Evolutionary conservation across 1,140 invertebrate genomes (phyloP), one percentile per base, ranked within the genome.

Genomic region (Hyposmocoma kahamanoa): DNA sequence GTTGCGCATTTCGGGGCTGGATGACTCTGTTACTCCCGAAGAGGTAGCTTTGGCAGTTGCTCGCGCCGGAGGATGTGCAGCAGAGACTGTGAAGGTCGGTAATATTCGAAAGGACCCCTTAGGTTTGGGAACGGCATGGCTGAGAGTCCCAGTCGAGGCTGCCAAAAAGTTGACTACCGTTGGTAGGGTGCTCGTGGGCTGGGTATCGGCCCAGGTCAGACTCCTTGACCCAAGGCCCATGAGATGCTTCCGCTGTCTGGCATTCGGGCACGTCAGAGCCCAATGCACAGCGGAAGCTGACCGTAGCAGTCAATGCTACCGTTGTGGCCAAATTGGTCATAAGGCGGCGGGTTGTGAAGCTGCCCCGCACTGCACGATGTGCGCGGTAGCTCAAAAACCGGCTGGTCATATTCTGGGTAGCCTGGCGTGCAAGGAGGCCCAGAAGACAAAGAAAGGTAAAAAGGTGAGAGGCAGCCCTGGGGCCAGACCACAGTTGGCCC

Each of bases 231-330:
- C 41, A 0, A 22, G 42, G n/a, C 47, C 50, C 0, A 38, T 50
- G 22, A 26, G 38, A 0, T 67, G 64, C 22, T 67, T 38, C 22
- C 45, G 22, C 6, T 67, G 64, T 39, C 28, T 51, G 2, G 42
- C 22, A 4, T 32, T 17, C 0, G 60, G 60, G 0, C 59, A 47
- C 34, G 18, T 44, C 0, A 11, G 24, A 1, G 15, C 1, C 0
- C 21, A 21, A 9, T 67, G 64, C 26, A 10, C 21, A 0, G 30
- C 50, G 2, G 17, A 17, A 0, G 32, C 41, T 0, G 57, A 60
- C 19, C 50, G 58, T 6, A 54, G 47, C 4, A 20, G 17, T 0
- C n/a, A 44, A 0, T 61, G 62, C 24, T 61, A n/a, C n/a, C 4
- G 30, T n/a, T 9, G 30, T 28, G 39, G 39, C 21, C 39, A 20